Percentiles rank a stretch among this genome's conserved stretches.
These are phyloP conservation scores for Fabriciana adippe DNA, from an alignment of 2,888 invertebrate genomes.

Conservation along the genomic window DNA sequence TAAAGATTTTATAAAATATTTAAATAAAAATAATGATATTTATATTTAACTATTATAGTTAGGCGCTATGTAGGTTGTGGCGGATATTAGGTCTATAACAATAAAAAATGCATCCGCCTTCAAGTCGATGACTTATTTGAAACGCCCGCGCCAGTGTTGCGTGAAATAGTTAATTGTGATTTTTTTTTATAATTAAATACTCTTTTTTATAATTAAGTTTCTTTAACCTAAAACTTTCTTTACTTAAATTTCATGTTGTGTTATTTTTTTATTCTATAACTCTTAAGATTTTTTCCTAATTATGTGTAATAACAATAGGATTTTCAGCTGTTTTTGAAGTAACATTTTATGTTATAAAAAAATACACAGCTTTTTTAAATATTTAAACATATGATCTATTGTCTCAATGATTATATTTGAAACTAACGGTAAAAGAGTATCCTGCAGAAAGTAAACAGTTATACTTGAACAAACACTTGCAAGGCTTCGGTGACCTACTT, in stretches of 20 bases:
- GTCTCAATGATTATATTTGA: neutral
- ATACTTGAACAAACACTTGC: slow-evolving; percentile 61
- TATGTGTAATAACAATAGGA: too few species aligned
- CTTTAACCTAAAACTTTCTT: too few species aligned
- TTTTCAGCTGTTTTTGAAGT: too few species aligned
- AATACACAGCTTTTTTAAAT: neutral
- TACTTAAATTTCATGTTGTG: too few species aligned
- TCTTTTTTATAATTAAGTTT: too few species aligned
- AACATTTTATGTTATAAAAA: neutral
- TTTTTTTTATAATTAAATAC: neutral
- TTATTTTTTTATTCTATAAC: too few species aligned
- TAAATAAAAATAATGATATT: too few species aligned
- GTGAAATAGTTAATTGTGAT: slow-evolving; percentile 11
- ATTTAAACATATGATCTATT: neutral
- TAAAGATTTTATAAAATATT: too few species aligned
- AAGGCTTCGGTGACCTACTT: slow-evolving; percentile 54
- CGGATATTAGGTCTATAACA: slow-evolving; percentile 6
- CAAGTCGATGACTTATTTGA: slow-evolving; percentile 24
- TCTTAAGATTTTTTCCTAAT: too few species aligned
- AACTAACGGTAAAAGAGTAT: slow-evolving; percentile 51
- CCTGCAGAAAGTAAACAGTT: slow-evolving; percentile 50
- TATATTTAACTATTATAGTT: too few species aligned
- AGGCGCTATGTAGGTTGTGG: neutral
- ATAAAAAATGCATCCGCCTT: slow-evolving; percentile 19
- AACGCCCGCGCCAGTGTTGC: slow-evolving; percentile 15